Percentiles rank a stretch among this genome's conserved stretches.
phyloP scores from a whole-genome alignment of 2,113 vertebrate genomes.

The Urocolius indicus region DNA sequence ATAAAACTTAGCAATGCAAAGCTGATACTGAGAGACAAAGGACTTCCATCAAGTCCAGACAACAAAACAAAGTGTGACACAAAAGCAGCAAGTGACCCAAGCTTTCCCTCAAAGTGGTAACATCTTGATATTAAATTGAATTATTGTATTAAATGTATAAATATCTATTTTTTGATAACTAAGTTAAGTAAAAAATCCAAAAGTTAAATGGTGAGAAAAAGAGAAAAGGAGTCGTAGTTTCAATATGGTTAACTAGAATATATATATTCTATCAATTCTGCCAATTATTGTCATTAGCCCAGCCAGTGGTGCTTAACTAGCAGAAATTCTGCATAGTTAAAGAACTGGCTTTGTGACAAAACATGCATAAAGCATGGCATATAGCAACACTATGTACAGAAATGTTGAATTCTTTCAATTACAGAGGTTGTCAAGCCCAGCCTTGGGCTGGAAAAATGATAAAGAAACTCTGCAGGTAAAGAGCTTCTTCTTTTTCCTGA shows the following conservation, averaged over 20 bases:
- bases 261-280: neutral
- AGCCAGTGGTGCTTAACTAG: neutral
- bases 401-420: neutral
- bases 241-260: neutral
- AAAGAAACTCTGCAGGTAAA: conserved; percentile 2
- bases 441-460: neutral
- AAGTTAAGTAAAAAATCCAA: neutral
- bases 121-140: neutral
- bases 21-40: neutral
- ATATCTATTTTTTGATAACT: neutral
- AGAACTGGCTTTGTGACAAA: conserved; percentile 11
- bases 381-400: neutral
- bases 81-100: neutral
- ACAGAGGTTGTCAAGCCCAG: neutral
- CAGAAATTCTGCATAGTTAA: neutral
- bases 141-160: neutral
- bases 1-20: neutral
- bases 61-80: neutral
- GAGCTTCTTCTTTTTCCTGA: neutral
- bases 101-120: neutral
- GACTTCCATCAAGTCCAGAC: neutral
- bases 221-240: neutral
- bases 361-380: neutral
- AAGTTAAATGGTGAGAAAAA: neutral
- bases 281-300: neutral